These are phyloP conservation scores for Leucoraja erinaceus DNA, from an alignment of 2,113 vertebrate species.

Conservation along the genomic window DNA sequence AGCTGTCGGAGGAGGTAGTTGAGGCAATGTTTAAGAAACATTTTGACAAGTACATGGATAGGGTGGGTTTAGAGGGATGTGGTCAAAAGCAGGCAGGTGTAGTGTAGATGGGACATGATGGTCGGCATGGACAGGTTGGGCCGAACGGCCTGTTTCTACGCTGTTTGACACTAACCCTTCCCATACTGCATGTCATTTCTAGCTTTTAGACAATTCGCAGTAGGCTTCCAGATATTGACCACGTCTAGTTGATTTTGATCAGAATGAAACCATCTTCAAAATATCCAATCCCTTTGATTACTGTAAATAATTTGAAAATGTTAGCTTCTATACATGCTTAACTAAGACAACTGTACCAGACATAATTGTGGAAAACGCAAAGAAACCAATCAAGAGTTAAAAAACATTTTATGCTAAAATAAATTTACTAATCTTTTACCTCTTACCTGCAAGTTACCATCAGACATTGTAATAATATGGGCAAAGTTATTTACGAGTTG, in stretches of 20 bases:
- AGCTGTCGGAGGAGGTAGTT: too few species aligned
- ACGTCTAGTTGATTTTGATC: neutral
- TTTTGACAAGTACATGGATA: too few species aligned
- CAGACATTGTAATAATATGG: conserved; percentile 80
- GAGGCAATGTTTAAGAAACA: too few species aligned
- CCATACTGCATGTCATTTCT: neutral
- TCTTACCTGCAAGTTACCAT: conserved; percentile 76
- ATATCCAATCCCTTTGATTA: neutral
- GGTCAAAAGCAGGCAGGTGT: too few species aligned
- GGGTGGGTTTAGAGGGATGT: too few species aligned
- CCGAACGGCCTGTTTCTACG: too few species aligned
- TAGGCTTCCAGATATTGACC: neutral
- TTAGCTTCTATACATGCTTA: neutral
- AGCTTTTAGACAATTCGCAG: neutral
- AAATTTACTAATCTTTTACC: neutral
- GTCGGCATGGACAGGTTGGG: too few species aligned
- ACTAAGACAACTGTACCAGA: neutral
- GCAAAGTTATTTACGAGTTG: conserved; percentile 74
- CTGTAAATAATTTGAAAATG: neutral
- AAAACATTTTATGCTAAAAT: neutral
- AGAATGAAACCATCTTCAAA: neutral
- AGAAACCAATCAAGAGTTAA: too few species aligned
- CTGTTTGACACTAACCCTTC: neutral
- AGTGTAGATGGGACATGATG: too few species aligned
- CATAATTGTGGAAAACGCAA: neutral